Evolutionary conservation across 23 tunicate species (phyloP).

Genomic region (Oikopleura albicans): DNA sequence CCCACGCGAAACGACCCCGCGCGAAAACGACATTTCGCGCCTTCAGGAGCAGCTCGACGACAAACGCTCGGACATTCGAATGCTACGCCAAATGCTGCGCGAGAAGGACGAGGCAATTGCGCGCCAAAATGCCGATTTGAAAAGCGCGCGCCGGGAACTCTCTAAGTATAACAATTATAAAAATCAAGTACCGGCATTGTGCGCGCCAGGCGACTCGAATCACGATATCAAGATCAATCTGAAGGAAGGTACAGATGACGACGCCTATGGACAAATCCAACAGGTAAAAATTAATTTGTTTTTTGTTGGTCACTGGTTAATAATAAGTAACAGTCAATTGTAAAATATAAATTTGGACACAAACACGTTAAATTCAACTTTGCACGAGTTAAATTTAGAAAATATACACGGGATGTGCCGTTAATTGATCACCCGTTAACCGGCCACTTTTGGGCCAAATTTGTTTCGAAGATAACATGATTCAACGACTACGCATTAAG

Average conservation of each 20-base stretch:
- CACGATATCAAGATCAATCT: not conserved
- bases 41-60: not conserved
- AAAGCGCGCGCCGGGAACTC: not conserved
- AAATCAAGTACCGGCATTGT: not conserved
- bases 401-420: not conserved
- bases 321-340: not conserved
- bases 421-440: no score
- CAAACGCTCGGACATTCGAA: not conserved
- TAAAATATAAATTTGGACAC: not conserved
- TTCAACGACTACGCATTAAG: no score
- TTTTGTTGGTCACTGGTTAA: not conserved
- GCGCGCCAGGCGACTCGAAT: not conserved
- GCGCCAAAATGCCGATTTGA: not conserved
- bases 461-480: no score
- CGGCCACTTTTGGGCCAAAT: no score
- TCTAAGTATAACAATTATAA: not conserved
- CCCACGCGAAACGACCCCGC: not conserved
- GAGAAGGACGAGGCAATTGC: slow-evolving; percentile 7
- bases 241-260: not conserved
- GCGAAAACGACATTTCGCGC: not conserved
- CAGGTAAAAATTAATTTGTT: not conserved
- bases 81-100: not conserved
- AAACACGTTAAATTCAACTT: not conserved
- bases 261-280: not conserved
- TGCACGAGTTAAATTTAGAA: not conserved